Conservation (phyloP, 2,797 vertebrate genomes). For the Orestias chungarensis region DNA sequence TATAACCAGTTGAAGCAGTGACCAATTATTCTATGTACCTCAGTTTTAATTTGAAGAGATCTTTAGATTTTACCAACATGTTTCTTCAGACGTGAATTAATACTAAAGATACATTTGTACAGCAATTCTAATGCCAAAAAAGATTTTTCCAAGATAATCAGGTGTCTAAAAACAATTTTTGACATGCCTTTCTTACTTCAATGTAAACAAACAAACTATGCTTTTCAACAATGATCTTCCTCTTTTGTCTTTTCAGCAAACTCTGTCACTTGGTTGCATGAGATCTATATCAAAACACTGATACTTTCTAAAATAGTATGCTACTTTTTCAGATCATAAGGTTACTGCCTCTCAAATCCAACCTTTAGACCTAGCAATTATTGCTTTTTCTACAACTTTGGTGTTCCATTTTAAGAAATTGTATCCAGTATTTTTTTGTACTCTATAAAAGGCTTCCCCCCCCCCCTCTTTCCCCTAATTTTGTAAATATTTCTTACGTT, state of each 20-base stretch:
- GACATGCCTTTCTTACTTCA: no score
- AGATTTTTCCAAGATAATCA: not conserved
- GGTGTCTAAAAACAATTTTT: not conserved
- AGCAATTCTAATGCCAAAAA: not conserved
- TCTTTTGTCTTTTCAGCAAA: not conserved
- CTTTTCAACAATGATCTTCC: not conserved
- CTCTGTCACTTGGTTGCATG: not conserved
- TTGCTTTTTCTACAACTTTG: not conserved
- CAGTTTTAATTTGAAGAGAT: not conserved
- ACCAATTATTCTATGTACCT: not conserved
- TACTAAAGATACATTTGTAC: not conserved
- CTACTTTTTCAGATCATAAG: not conserved
- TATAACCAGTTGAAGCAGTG: no score
- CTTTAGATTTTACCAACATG: not conserved
- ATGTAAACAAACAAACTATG: not conserved
- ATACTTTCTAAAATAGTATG: not conserved
- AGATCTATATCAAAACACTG: not conserved
- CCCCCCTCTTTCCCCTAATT: not conserved
- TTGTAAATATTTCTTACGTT: not conserved
- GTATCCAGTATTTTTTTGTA: not conserved
- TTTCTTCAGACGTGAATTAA: not conserved
- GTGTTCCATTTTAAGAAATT: not conserved
- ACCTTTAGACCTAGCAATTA: not conserved
- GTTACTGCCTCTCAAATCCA: not conserved
- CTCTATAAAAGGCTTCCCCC: no score